These are phyloP conservation scores for Apomyelois bistriatella DNA, from an alignment of 2,888 invertebrate species.

Conservation along the genomic window DNA sequence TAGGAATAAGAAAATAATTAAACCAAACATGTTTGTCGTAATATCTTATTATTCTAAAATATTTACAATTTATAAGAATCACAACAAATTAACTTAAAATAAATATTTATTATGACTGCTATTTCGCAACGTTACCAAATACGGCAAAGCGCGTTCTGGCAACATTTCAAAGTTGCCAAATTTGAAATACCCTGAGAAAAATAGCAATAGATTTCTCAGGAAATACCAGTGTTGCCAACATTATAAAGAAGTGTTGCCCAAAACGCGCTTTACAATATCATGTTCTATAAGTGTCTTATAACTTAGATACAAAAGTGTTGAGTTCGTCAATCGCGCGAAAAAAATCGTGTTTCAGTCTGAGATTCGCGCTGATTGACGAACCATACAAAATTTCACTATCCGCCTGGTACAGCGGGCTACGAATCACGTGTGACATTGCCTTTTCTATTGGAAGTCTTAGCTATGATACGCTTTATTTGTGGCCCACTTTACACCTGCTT, in stretches of 20 bases:
- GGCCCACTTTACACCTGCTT: background rate
- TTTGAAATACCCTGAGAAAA: background rate
- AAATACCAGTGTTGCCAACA: background rate
- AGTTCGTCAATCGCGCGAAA: background rate
- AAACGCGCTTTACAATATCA: background rate
- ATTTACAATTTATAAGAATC: conserved; percentile 61
- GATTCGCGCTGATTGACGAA: background rate
- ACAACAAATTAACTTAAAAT: conserved; percentile 70
- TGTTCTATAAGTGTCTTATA: background rate
- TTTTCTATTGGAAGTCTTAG: background rate
- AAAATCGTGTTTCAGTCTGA: background rate
- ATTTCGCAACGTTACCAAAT: conserved; percentile 18
- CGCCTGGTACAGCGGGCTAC: background rate
- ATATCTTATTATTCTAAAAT: conserved; percentile 47
- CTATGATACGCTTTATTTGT: background rate
- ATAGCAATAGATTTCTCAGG: too few species aligned
- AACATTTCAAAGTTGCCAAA: background rate
- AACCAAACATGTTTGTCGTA: conserved; percentile 24
- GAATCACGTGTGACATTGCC: background rate
- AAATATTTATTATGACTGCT: conserved; percentile 43
- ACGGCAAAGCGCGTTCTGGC: background rate
- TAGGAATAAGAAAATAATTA: conserved; percentile 20
- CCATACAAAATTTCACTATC: background rate
- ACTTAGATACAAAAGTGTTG: background rate
- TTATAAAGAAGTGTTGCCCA: background rate